Percentiles rank a stretch among this genome's conserved stretches.
Evolutionary conservation across 2,888 invertebrate species (phyloP).

Genomic region (Euzetes globulus): DNA sequence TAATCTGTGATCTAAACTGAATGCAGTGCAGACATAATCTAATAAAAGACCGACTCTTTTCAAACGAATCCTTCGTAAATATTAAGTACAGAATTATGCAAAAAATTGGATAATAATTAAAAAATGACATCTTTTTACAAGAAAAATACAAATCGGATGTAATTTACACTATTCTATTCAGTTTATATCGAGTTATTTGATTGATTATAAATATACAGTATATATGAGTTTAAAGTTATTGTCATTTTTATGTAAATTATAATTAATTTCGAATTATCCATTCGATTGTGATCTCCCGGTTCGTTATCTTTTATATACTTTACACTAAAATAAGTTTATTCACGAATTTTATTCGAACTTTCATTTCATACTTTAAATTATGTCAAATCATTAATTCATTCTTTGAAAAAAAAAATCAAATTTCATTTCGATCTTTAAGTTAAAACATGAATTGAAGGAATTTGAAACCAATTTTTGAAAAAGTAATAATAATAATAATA

Average conservation of each 20-base stretch:
- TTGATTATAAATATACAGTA: slow-evolving; percentile 21
- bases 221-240: slow-evolving; percentile 9
- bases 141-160: background rate
- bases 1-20: slow-evolving; percentile 26
- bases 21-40: slow-evolving; percentile 23
- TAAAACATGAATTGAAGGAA: background rate
- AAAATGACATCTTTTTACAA: background rate
- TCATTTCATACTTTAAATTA: slow-evolving; percentile 22
- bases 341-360: background rate
- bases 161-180: slow-evolving; percentile 18
- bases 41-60: background rate
- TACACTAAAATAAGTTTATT: background rate
- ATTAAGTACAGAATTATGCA: slow-evolving; percentile 6
- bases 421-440: background rate
- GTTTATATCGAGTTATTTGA: slow-evolving; percentile 19
- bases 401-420: no score
- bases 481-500: background rate
- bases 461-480: background rate
- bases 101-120: background rate
- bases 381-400: slow-evolving; percentile 14
- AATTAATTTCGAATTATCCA: background rate
- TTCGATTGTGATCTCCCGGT: slow-evolving; percentile 25
- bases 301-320: slow-evolving; percentile 21
- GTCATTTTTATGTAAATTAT: slow-evolving; percentile 16
- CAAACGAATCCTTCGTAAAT: background rate